Evolutionary conservation across 2,888 invertebrate species (phyloP), one percentile per base, ranked within the genome.

Genomic region (Drosophila longiperda): DNA sequence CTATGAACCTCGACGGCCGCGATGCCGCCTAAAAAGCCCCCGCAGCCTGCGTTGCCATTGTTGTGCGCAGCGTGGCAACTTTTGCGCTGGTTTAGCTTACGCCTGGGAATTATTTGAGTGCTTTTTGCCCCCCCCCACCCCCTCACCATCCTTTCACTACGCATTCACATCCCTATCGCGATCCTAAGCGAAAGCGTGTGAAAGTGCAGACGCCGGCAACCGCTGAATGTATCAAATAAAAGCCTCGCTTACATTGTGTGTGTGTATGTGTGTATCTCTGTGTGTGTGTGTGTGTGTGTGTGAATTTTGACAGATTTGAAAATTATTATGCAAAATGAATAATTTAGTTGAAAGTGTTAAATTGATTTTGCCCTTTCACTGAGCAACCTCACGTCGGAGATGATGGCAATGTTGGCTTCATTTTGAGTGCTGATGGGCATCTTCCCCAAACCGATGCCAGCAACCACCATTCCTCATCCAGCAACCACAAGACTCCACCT

Each of bases 281-380:
- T 42, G 32, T 52, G 54, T 65, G 64, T 67, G 11, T 70, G 8
- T 73, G 74, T 65, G 55, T 75, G 73, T 58, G 76, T 75, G 72
- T 82, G 75, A 80, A 86, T 84, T 91, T 87, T 91, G 91, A 90
- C 89, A 91, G 90, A 90, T 91, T 90, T 89, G 81, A 86, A 90
- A 91, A 91, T 90, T 91, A 91, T 90, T 91, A 90, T 90, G 82
- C 89, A 84, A 87, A 91, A 91, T 91, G 87, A 91, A 91, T 90
- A 89, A 91, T 91, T 91, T 86, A 91, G 78, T 75, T 81, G 81
- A 91, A 90, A 91, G 91, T 91, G 86, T 91, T 91, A 91, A 91
- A 91, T 91, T 91, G 91, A 91, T 91, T 91, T 91, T 86, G 79
- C 78, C 82, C 87, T 82, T 79, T 71, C 79, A 83, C 89, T 79